A percentile compares a stretch with the other conserved stretches of the same genome.
These are phyloP conservation scores for Arvicanthis niloticus DNA, from an alignment of 2,113 vertebrate genomes.

Conservation along the genomic window DNA sequence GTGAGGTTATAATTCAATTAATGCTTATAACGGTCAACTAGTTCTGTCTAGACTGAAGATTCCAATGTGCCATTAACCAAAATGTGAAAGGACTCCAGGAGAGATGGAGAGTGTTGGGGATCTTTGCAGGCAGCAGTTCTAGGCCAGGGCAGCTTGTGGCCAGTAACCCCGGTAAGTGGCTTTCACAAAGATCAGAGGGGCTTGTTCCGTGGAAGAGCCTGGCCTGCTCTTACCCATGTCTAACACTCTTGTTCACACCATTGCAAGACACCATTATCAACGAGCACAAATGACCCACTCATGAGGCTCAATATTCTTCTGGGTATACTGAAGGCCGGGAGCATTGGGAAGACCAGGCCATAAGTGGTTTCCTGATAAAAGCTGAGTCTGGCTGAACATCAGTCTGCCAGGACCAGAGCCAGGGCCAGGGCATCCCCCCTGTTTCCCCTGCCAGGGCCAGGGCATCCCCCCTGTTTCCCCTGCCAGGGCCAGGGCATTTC, in stretches of 20 bases:
- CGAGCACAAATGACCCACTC: neutral
- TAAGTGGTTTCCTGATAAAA: neutral
- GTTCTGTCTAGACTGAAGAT: neutral
- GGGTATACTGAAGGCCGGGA: neutral
- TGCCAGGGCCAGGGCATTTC: neutral
- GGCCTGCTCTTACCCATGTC: neutral
- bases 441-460: neutral
- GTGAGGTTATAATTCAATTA: slow-evolving; percentile 15
- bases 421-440: neutral
- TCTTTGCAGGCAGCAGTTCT: neutral
- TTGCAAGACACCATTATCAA: neutral
- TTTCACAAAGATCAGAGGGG: neutral
- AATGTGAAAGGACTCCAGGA: neutral
- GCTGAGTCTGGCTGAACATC: neutral
- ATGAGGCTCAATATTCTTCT: neutral
- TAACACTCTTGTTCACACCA: neutral
- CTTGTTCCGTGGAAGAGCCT: neutral
- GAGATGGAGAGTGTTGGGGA: neutral
- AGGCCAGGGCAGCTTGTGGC: neutral
- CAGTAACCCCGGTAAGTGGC: neutral
- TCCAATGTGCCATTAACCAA: neutral
- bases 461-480: accelerated
- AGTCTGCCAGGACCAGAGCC: neutral
- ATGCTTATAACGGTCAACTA: neutral
- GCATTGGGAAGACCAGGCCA: neutral